Evolutionary conservation across 2,113 vertebrate species (phyloP).

Genomic region (Brachypteracias leptosomus): DNA sequence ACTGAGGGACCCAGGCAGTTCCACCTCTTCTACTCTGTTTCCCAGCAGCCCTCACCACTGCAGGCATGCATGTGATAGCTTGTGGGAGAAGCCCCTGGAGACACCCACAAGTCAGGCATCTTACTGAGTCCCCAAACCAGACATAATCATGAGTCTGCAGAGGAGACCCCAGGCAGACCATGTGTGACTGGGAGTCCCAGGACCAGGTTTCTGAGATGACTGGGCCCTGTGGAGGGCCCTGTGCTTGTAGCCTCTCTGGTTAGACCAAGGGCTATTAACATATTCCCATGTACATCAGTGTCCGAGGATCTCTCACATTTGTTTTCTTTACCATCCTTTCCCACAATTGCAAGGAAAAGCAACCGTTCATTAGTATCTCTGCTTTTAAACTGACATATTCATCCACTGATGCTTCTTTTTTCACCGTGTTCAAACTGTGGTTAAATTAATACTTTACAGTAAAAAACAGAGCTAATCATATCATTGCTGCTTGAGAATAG

Average conservation of each 20-base stretch:
- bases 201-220: not conserved
- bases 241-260: not conserved
- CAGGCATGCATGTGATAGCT: accelerated
- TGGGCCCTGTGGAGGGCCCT: not conserved
- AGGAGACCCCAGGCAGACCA: not conserved
- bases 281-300: accelerated
- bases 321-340: not conserved
- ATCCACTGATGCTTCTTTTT: not conserved
- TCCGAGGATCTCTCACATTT: not conserved
- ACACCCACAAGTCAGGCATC: not conserved
- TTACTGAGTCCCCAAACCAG: not conserved
- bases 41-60: not conserved
- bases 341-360: not conserved
- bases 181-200: not conserved
- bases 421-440: constrained; percentile 2
- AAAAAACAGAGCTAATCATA: constrained; percentile 22
- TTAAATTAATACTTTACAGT: constrained; percentile 40
- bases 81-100: not conserved
- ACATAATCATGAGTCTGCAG: not conserved
- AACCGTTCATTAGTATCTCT: not conserved
- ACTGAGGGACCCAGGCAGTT: not conserved
- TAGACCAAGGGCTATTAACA: not conserved
- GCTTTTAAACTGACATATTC: not conserved
- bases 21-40: not conserved
- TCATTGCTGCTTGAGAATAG: not conserved